Evolutionary conservation across 53 echinoderm and acorn worm genomes (phyloP), one percentile per base, ranked within the genome.

Genomic region (Holothuria leucospilota): DNA sequence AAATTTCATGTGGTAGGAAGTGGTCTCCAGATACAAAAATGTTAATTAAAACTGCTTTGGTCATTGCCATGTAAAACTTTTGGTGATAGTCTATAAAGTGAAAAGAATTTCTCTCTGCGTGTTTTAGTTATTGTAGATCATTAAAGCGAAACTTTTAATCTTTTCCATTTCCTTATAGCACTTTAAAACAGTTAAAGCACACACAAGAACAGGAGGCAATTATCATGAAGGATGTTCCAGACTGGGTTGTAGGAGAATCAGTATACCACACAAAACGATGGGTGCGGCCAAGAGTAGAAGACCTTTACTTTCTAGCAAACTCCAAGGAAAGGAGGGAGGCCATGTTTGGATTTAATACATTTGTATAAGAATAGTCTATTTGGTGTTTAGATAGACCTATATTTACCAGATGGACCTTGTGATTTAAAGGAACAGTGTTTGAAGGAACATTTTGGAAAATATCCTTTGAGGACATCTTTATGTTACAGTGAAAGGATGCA

Each of bases 181-280:
- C 18, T 42, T 90, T 97, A 53, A 91, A 93, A 42, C 68, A 85
- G n/a, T 66, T 97, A 58, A 88, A 93, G 79, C 69, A 71, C 77
- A 91, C 85, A 61, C 78, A 80, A 14, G 95, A 95, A 61, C 91
- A 97, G 62, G 97, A 97, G 53, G 93, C 90, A 12, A 85, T 90
- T 68, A 97, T 97, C 63, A 97, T 97, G 97, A 97, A 95, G 78
- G 93, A 97, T 60, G 94, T 97, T 0, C 93, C 94, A 24, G 95
- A 84, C 66, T 97, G 94, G 94, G 91, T 82, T 4, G 82, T 81
- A 11, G 97, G 95, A 13, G 94, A 96, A 85, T 90, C 89, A 21
- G 86, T 95, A 72, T 97, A 93, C 86, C 73, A 97, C 71, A 86
- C 93, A 66, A 89, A 91, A 59, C 81, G 97, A 56, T 97, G 97